These are phyloP conservation scores for Drosophila cyrtoloma DNA, from an alignment of 2,888 invertebrate genomes.

Conservation along the genomic window DNA sequence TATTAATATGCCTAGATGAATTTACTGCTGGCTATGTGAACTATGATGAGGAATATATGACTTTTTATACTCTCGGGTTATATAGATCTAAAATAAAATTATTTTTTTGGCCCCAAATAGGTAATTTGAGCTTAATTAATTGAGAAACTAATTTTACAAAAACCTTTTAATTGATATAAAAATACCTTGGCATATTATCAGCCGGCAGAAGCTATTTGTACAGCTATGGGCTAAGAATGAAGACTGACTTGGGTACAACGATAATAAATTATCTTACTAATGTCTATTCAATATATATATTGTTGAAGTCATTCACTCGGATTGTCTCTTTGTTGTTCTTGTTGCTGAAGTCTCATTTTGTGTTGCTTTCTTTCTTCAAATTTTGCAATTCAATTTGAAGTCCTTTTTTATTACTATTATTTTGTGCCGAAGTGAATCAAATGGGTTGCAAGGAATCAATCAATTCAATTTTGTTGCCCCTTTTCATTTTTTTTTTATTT, in stretches of 20 bases:
- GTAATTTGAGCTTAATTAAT: too few relatives aligned
- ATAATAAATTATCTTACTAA: neutral
- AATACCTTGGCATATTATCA: too few relatives aligned
- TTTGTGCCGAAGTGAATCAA: conserved; percentile 11
- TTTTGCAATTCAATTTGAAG: conserved; percentile 25
- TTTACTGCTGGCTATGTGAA: neutral
- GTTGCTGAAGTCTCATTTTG: neutral
- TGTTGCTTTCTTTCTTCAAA: neutral
- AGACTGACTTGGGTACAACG: neutral
- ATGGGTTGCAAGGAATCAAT: conserved; percentile 55
- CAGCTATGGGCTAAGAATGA: too few relatives aligned
- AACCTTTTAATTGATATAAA: too few relatives aligned
- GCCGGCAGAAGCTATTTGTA: too few relatives aligned
- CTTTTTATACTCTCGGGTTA: neutral
- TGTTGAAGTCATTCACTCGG: neutral
- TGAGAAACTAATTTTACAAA: too few relatives aligned
- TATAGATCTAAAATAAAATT: neutral
- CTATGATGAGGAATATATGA: neutral
- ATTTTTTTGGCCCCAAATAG: too few relatives aligned
- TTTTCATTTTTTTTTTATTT: conserved; percentile 9
- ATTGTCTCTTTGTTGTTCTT: neutral
- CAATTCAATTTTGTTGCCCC: conserved; percentile 47
- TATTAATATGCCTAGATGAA: neutral
- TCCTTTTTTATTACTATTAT: neutral
- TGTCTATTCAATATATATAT: conserved; percentile 5